phyloP scores from a whole-genome alignment of 2,113 vertebrate species.

The Melanocharis versteri region DNA sequence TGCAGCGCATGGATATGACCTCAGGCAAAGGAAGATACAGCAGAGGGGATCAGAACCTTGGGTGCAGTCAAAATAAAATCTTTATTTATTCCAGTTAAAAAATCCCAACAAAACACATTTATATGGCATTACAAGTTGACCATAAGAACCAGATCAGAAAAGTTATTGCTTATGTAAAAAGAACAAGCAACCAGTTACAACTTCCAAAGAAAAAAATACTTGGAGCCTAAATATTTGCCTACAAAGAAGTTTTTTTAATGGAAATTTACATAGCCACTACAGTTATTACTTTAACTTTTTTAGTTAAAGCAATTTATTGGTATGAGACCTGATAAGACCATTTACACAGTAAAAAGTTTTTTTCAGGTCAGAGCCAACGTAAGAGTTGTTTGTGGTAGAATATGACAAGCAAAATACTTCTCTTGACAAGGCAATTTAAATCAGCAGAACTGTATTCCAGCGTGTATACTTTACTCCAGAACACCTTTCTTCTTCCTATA shows the following conservation, averaged over 20 bases:
- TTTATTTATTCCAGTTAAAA: not conserved
- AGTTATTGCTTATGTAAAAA: not conserved
- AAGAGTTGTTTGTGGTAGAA: not conserved
- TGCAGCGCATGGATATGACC: not conserved
- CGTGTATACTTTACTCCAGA: not conserved
- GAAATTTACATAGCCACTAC: not conserved
- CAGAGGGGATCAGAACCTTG: not conserved
- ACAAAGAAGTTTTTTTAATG: not conserved
- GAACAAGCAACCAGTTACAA: not conserved
- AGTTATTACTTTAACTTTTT: not conserved
- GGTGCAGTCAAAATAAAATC: not conserved
- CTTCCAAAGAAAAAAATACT: not conserved
- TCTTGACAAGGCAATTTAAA: not conserved
- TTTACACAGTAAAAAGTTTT: not conserved
- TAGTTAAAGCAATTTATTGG: rapidly evolving
- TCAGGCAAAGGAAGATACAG: not conserved
- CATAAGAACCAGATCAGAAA: not conserved
- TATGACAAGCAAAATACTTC: not conserved
- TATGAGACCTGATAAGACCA: not conserved
- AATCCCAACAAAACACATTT: not conserved
- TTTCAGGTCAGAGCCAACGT: not conserved
- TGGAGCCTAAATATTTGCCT: not conserved
- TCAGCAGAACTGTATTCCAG: not conserved
- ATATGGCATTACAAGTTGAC: not conserved
- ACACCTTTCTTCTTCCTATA: not conserved